Evolutionary conservation across 1,140 invertebrate species (phyloP).

Genomic region (Drosophila repleta): DNA sequence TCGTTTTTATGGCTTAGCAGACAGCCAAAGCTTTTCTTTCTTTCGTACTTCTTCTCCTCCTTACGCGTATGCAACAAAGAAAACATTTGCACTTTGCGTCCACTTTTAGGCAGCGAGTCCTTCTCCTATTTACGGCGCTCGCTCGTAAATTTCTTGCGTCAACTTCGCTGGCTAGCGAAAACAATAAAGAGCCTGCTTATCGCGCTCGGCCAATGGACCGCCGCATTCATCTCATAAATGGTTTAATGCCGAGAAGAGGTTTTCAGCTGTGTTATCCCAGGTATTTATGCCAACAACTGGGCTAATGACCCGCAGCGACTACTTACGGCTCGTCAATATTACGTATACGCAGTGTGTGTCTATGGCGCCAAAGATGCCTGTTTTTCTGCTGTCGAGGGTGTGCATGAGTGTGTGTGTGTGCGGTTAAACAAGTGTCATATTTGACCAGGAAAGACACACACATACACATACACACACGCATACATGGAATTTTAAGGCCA

Average conservation of each 20-base stretch:
- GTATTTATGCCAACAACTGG: constrained; percentile 26
- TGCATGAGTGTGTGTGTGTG: constrained; percentile 15
- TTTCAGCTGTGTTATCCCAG: constrained; percentile 19
- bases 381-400: neutral
- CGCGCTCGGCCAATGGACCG: constrained; percentile 28
- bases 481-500: constrained; percentile 64
- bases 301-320: constrained; percentile 24
- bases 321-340: constrained; percentile 26
- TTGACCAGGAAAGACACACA: constrained; percentile 55
- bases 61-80: constrained; percentile 17
- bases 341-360: constrained; percentile 25
- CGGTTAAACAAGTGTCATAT: constrained; percentile 58
- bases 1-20: constrained; percentile 14
- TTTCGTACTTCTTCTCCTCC: neutral
- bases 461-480: constrained; percentile 7
- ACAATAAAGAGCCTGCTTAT: constrained; percentile 39
- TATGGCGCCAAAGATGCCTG: constrained; percentile 5
- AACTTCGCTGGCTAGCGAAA: constrained; percentile 7
- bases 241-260: constrained; percentile 14
- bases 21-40: constrained; percentile 1
- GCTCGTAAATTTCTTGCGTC: constrained; percentile 30
- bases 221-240: constrained; percentile 29
- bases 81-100: constrained; percentile 41
- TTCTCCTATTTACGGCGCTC: constrained; percentile 12
- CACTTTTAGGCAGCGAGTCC: constrained; percentile 22